Conservation (phyloP, 2,113 vertebrate genomes). For the Proterorhinus semilunaris region DNA sequence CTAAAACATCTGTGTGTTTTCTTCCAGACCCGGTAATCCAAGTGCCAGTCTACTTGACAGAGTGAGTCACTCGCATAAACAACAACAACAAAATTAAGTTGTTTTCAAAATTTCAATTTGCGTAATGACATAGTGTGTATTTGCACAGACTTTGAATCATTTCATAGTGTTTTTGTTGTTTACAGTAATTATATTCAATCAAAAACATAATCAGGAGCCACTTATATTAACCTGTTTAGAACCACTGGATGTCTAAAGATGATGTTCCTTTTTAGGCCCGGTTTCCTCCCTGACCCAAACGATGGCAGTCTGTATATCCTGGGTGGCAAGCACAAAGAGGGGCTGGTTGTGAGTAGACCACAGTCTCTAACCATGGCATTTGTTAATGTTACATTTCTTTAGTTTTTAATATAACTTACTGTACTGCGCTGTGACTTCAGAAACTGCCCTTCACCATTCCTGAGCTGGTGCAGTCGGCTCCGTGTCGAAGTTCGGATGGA, state of each 20-base stretch:
- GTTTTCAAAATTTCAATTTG: too few relatives aligned
- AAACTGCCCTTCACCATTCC: conserved; percentile 98
- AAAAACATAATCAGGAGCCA: too few relatives aligned
- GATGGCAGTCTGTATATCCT: conserved; percentile 94
- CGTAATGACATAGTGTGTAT: too few relatives aligned
- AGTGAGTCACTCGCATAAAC: conserved; percentile 80
- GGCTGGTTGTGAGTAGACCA: conserved; percentile 85
- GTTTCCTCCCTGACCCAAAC: conserved; percentile 93
- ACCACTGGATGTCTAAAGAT: not conserved
- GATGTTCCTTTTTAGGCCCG: conserved; percentile 76
- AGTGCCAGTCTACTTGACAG: conserved; percentile 84
- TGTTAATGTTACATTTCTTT: too few relatives aligned
- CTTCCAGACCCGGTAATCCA: conserved; percentile 91
- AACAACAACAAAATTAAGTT: too few relatives aligned
- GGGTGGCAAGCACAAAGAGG: conserved; percentile 89
- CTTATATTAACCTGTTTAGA: too few relatives aligned
- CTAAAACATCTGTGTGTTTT: not conserved
- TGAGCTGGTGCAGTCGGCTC: conserved; percentile 93
- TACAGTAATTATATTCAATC: too few relatives aligned
- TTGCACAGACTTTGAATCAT: too few relatives aligned
- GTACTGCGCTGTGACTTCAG: conserved; percentile 65
- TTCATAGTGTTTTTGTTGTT: too few relatives aligned
- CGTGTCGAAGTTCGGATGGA: conserved; percentile 93
- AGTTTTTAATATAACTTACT: conserved; percentile 3
- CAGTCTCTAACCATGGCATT: not conserved